Evolutionary conservation across 2,113 vertebrate genomes (phyloP), one percentile per base, ranked within the genome.

Genomic region (Pelecanus crispus): DNA sequence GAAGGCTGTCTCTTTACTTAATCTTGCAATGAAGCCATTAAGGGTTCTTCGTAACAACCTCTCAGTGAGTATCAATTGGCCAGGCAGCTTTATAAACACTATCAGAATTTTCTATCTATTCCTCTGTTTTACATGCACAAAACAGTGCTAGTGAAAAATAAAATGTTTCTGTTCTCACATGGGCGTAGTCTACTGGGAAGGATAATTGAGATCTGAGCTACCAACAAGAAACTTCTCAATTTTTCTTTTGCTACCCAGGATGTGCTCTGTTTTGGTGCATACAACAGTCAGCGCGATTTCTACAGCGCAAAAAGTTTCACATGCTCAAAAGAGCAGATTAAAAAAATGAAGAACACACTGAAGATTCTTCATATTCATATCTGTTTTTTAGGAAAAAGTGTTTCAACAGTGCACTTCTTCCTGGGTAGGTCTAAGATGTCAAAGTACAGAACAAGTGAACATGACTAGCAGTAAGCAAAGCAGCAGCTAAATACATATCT

Each of bases 401-500:
- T 65, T 49, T 36, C 52, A 72, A 50, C 32, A 11, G 42, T 9
- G 11, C 10, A n/a, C 40, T 38, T 74, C 59, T 47, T 65, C 32
- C 45, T 80, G 56, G 8, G 9, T 6, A 53, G 15, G 13, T 66
- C 40, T 66, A 31, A 56, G 56, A 61, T 2, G 6, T 12, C 11
- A 2, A 66, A 42, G 9, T 5, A 28, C 21, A 40, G 38, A 31
- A 11, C 0, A 0, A 40, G 45, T 6, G 6, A 45, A 44, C 45
- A 11, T 17, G 13, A 9, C n/a, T 5, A 47, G 28, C 70, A 53
- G 56, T 5, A 24, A 61, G 34, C 42, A 71, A 56, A 52, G 55
- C 36, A 63, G 59, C 52, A 65, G 66, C 32, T 45, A 19, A 28
- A 19, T 25, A 5, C 7, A 0, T 2, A 20, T 5, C 24, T 3